Conservation (phyloP, 2,113 vertebrate species). For the Glaucomys volans region DNA sequence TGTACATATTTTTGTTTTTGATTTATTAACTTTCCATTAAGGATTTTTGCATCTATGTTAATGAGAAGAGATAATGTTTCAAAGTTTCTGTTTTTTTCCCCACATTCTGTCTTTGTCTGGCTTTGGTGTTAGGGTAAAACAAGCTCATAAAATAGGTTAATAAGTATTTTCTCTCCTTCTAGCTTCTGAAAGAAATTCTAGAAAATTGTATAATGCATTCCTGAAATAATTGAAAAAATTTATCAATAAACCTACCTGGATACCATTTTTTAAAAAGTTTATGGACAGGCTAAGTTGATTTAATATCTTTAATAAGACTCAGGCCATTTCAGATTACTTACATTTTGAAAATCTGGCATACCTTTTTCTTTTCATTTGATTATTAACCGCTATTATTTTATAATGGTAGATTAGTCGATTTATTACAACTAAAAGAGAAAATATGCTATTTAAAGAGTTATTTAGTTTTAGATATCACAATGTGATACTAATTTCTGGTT, state of each 20-base stretch:
- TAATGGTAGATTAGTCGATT: neutral
- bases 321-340: neutral
- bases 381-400: neutral
- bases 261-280: neutral
- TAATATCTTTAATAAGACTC: neutral
- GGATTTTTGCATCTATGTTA: neutral
- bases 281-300: neutral
- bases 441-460: no score
- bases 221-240: neutral
- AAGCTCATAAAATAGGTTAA: neutral
- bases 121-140: neutral
- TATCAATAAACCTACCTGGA: no score
- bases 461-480: no score
- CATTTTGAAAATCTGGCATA: neutral
- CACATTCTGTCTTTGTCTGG: no score
- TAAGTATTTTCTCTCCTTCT: no score
- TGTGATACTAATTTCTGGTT: neutral
- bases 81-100: neutral
- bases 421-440: neutral
- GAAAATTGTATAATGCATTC: neutral
- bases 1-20: neutral
- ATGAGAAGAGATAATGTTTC: neutral
- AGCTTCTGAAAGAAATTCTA: neutral
- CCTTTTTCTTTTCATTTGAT: neutral
- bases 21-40: neutral